phyloP scores from a whole-genome alignment of 2,888 invertebrate species.

The Blera fallax region DNA sequence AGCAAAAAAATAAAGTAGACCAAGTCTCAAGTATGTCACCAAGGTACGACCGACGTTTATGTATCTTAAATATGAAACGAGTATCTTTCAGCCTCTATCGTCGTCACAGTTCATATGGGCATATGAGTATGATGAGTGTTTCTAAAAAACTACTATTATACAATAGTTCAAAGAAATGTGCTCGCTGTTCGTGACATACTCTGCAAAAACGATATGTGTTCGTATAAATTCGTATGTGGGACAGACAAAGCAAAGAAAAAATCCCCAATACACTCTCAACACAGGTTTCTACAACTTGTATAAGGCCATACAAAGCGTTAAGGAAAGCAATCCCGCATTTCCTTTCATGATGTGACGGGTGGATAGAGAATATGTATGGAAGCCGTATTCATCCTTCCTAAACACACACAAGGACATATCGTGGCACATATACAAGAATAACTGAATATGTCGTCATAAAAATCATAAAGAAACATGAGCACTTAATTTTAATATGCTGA shows the following conservation, averaged over 20 bases:
- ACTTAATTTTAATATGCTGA: slow-evolving; percentile 72
- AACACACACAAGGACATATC: slow-evolving; percentile 6
- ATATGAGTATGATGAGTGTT: slow-evolving; percentile 2
- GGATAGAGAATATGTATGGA: slow-evolving; percentile 57
- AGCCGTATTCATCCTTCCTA: slow-evolving; percentile 53
- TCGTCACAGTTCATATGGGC: neutral
- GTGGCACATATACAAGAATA: neutral
- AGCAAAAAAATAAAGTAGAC: slow-evolving; percentile 52
- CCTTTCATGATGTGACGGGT: slow-evolving; percentile 67
- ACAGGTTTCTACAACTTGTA: slow-evolving; percentile 56
- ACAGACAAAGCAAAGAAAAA: slow-evolving; percentile 59
- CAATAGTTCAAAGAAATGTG: slow-evolving; percentile 63
- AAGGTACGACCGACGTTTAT: slow-evolving; percentile 24
- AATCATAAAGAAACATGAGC: slow-evolving; percentile 62
- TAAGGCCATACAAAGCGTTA: slow-evolving; percentile 60
- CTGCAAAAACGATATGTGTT: slow-evolving; percentile 40
- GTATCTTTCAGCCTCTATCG: slow-evolving; percentile 24
- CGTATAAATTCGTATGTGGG: slow-evolving; percentile 42
- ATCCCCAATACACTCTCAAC: slow-evolving; percentile 38
- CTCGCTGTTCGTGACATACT: slow-evolving; percentile 69
- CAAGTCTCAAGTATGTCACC: slow-evolving; percentile 67
- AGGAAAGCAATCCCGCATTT: slow-evolving; percentile 70
- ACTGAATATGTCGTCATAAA: slow-evolving; percentile 50
- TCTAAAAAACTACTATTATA: slow-evolving; percentile 47
- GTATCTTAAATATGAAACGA: slow-evolving; percentile 45